Percentiles rank a stretch among this genome's conserved stretches.
Conservation (phyloP, 2,113 vertebrate species). For the Callionymus lyra region DNA sequence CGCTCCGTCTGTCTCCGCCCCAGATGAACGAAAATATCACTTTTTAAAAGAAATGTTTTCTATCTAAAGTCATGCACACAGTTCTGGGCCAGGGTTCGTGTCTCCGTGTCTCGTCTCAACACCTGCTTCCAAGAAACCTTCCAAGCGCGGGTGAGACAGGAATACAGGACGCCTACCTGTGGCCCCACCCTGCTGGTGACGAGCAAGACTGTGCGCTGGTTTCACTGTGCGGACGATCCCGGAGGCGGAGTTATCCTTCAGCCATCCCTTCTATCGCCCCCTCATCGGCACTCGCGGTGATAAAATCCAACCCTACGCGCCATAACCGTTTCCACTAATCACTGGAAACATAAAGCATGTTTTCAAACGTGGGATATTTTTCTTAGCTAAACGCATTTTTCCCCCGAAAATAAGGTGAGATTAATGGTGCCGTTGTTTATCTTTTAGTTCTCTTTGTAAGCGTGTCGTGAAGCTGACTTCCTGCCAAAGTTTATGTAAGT, state of each 20-base stretch:
- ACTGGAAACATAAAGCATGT: no score
- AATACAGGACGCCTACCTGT: conserved; percentile 47
- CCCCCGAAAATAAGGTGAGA: no score
- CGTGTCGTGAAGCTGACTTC: background rate
- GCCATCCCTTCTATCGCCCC: background rate
- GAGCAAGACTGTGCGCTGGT: conserved; percentile 19
- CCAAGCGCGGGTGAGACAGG: background rate
- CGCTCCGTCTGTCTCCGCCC: conserved; percentile 1
- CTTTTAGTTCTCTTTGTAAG: no score
- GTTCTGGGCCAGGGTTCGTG: background rate
- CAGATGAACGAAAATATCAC: background rate
- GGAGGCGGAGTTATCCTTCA: conserved; percentile 4
- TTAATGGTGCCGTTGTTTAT: no score
- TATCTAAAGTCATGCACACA: background rate
- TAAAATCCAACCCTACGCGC: no score
- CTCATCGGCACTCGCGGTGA: no score
- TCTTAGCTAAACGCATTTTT: no score
- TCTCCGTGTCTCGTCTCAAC: background rate
- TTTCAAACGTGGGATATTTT: no score
- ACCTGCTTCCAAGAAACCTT: conserved; percentile 3
- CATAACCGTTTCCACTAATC: no score
- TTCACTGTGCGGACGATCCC: conserved; percentile 2
- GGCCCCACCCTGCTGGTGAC: conserved; percentile 37
- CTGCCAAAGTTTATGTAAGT: conserved; percentile 12
- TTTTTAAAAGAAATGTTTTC: background rate